Evolutionary conservation across 2,797 vertebrate genomes (phyloP), one percentile per base, ranked within the genome.

Genomic region (Alosa sapidissima): DNA sequence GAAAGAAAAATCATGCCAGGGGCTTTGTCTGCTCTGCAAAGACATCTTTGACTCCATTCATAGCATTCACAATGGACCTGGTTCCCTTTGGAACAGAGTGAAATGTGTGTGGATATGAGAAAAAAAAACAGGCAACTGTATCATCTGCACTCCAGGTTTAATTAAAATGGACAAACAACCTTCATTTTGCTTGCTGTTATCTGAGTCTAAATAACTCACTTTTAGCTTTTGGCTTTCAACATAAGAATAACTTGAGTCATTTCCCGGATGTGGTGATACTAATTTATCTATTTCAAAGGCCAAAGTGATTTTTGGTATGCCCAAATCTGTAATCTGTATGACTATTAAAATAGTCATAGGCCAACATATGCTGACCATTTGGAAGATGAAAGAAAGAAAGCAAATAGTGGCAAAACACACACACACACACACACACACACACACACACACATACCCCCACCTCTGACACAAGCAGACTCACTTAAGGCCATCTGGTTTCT

Each of bases 401-500:
- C 24, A 65, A 65, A 65, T 11, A 13, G 3, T 33, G 24, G 65
- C 65, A 72, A 72, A 1, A 72, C 65, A 41, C 28, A 41, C 13
- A 72, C 65, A 72, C 68, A 48, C 83, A 81, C 36, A 82, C 78
- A 60, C 28, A 72, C 78, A 72, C 84, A 52, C 84, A 85, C 72
- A 87, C 85, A 86, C 65, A 86, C 81, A 81, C 85, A 87, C 75
- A 84, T 82, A 85, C 49, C 13, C 51, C 13, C 51, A 52, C 51
- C 7, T 11, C 10, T 51, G 7, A 52, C 51, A 52, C 13, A 52
- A 1, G 13, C 85, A 84, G 51, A 83, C 68, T 81, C 62, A 82
- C 83, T 84, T 55, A 60, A 68, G 65, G 88, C 88, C 89, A 89
- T 90, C 88, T 92, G 91, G 81, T 86, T 81, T 82, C 51, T 81